Evolutionary conservation across 2,113 vertebrate species (phyloP).

Genomic region (Sarotherodon lohbergeri): DNA sequence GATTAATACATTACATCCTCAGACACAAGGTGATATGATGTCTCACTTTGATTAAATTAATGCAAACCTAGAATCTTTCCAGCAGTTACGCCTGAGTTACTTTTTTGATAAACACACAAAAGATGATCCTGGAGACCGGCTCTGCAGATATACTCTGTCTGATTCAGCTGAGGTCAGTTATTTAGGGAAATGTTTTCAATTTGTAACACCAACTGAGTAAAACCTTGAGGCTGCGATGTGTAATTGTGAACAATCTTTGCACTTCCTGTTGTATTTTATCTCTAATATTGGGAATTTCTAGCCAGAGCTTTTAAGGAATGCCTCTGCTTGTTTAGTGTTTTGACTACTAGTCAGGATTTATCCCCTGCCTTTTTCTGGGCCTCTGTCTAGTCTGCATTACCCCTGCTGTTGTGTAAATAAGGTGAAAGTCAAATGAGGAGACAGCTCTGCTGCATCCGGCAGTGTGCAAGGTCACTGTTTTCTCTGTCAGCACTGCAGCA

Average conservation of each 20-base stretch:
- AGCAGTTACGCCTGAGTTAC: background rate
- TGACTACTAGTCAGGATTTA: background rate
- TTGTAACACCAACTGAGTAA: background rate
- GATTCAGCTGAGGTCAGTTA: background rate
- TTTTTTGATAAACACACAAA: background rate
- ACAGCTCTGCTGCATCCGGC: constrained; percentile 7
- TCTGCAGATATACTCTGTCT: background rate
- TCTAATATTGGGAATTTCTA: background rate
- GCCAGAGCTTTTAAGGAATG: background rate
- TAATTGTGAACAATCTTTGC: background rate
- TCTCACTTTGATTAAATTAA: background rate
- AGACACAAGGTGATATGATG: background rate
- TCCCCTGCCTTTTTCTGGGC: background rate
- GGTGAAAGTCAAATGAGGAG: constrained; percentile 41
- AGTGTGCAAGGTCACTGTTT: constrained; percentile 38
- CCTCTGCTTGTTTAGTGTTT: background rate
- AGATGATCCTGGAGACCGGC: background rate
- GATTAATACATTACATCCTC: background rate
- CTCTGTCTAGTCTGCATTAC: background rate
- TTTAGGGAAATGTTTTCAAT: background rate
- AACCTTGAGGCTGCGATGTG: background rate
- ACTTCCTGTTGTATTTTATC: background rate
- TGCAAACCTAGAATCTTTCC: background rate
- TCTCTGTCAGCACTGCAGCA: constrained; percentile 29
- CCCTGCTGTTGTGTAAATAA: constrained; percentile 46